phyloP scores from a whole-genome alignment of 1,140 invertebrate species.

The Yoshiicerus persimilis region DNA sequence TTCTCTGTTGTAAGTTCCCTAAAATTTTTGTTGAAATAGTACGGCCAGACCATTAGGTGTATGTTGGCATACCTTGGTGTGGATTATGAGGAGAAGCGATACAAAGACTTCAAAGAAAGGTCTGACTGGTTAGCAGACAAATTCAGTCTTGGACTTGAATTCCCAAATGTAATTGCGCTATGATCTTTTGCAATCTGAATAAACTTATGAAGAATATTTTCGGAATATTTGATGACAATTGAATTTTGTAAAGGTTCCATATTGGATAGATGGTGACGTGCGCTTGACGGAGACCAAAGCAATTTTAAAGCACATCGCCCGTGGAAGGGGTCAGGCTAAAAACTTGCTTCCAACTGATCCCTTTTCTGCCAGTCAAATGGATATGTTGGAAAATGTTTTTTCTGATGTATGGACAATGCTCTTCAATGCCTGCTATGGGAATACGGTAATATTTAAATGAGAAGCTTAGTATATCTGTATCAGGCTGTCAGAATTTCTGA shows the following conservation, averaged over 20 bases:
- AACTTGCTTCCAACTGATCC: background rate
- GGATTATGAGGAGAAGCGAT: slow-evolving; percentile 31
- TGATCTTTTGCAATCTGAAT: background rate
- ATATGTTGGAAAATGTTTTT: background rate
- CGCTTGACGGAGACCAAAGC: slow-evolving; percentile 31
- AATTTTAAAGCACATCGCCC: slow-evolving; percentile 21
- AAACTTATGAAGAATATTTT: background rate
- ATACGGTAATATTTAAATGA: background rate
- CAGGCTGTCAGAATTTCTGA: background rate
- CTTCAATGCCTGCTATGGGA: background rate
- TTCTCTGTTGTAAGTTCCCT: too few relatives aligned
- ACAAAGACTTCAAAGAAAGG: slow-evolving; percentile 28
- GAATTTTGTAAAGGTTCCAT: slow-evolving; percentile 15
- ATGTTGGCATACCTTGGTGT: slow-evolving; percentile 31
- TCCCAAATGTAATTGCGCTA: slow-evolving; percentile 37
- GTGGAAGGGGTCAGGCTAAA: background rate
- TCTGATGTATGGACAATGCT: background rate
- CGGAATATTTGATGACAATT: background rate
- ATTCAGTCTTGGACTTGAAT: slow-evolving; percentile 26
- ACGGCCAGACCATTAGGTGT: slow-evolving; percentile 20
- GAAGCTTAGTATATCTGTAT: background rate
- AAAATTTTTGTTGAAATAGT: too few relatives aligned
- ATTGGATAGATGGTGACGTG: slow-evolving; percentile 38
- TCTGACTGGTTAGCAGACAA: slow-evolving; percentile 19
- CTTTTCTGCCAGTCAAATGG: background rate